Conservation (phyloP, 2,888 invertebrate species). For the Fissipunctia ypsillon region DNA sequence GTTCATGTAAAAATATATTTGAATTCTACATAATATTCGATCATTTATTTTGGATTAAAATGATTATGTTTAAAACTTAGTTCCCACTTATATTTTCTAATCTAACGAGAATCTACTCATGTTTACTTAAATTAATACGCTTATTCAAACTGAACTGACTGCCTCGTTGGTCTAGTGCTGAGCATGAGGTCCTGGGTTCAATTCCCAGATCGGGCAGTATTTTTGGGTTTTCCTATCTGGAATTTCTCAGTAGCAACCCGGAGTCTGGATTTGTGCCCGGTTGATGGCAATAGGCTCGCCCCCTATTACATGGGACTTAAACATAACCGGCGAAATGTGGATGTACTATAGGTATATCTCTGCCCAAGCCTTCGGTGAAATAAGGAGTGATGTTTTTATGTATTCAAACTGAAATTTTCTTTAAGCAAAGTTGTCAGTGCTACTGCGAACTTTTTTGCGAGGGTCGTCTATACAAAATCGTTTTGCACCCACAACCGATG, state of each 20-base stretch:
- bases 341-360: too few species aligned
- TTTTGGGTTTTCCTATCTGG: too few species aligned
- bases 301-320: too few species aligned
- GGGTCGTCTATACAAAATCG: conserved; percentile 6
- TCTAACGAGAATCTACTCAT: not conserved
- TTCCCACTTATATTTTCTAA: not conserved
- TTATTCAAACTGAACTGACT: not conserved
- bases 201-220: too few species aligned
- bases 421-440: not conserved
- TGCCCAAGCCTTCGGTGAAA: too few species aligned
- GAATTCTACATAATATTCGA: not conserved
- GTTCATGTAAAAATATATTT: not conserved
- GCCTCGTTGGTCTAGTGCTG: too few species aligned
- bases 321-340: too few species aligned
- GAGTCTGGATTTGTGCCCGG: too few species aligned
- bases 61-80: not conserved
- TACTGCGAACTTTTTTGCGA: not conserved
- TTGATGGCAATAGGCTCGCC: too few species aligned
- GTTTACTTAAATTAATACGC: not conserved
- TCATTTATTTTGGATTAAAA: not conserved
- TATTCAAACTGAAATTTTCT: not conserved
- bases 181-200: too few species aligned
- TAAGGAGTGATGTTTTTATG: too few species aligned
- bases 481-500: conserved; percentile 21
- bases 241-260: too few species aligned